Conservation (phyloP, 2,797 vertebrate species). For the Melanotaenia trifasciata region DNA sequence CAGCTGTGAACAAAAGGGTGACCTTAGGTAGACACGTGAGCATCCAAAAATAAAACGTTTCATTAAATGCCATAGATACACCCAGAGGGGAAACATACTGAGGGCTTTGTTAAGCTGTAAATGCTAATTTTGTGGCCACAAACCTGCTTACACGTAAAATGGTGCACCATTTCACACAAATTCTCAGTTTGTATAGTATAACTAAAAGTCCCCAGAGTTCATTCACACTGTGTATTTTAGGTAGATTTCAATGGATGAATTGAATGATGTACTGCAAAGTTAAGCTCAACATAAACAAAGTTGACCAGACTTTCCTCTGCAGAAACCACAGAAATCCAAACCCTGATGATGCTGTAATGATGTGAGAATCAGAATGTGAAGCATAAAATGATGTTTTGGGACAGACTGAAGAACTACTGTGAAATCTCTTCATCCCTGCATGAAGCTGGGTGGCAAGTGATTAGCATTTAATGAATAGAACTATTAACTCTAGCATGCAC, state of each 20-base stretch:
- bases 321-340: conserved; percentile 39
- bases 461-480: conserved; percentile 62
- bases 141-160: neutral
- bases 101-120: neutral
- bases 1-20: conserved; percentile 39
- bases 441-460: conserved; percentile 32
- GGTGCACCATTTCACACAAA: neutral
- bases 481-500: conserved; percentile 61
- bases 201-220: neutral
- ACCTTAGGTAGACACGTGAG: conserved; percentile 36
- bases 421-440: conserved; percentile 22
- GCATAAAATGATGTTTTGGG: conserved; percentile 8
- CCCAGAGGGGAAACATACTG: neutral
- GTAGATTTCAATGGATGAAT: conserved; percentile 9
- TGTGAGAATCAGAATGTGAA: conserved; percentile 16
- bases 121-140: neutral
- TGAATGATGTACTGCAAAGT: conserved; percentile 27
- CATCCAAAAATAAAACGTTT: neutral
- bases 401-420: conserved; percentile 13
- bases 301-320: conserved; percentile 25
- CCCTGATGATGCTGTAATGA: conserved; percentile 35
- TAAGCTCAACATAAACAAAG: conserved; percentile 31
- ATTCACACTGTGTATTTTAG: conserved; percentile 1
- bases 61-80: neutral
- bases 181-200: conserved; percentile 6